Conservation (phyloP, 1,140 invertebrate species). For the Drosophila mauritiana region DNA sequence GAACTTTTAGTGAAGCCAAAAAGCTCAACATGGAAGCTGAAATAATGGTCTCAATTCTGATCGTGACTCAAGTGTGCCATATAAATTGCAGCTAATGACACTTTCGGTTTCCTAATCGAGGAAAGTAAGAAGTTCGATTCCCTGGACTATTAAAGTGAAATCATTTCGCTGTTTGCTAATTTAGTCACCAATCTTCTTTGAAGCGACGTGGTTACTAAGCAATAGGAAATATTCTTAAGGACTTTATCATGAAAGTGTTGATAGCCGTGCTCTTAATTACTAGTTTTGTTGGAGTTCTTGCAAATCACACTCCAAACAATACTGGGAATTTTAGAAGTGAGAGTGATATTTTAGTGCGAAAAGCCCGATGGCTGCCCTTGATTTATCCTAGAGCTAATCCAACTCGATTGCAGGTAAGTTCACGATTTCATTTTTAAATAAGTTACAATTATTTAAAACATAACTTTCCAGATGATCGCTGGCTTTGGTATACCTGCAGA, state of each 20-base stretch:
- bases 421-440: too few species aligned
- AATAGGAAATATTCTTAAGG: not conserved
- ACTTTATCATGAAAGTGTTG: not conserved
- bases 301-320: not conserved
- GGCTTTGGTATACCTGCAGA: slow-evolving; percentile 81
- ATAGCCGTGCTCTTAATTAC: not conserved
- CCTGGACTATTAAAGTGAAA: slow-evolving; percentile 16
- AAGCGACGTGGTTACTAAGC: not conserved
- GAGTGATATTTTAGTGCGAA: slow-evolving; percentile 54
- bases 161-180: slow-evolving; percentile 1
- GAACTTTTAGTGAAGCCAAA: slow-evolving; percentile 45
- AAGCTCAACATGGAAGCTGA: slow-evolving; percentile 47
- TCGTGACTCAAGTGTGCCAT: slow-evolving; percentile 29
- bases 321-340: slow-evolving; percentile 10
- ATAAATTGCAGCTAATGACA: slow-evolving; percentile 32
- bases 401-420: slow-evolving; percentile 53
- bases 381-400: slow-evolving; percentile 55
- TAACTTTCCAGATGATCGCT: slow-evolving; percentile 56
- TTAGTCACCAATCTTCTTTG: slow-evolving; percentile 25
- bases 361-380: slow-evolving; percentile 63
- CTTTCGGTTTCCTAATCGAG: slow-evolving; percentile 62
- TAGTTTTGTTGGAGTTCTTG: not conserved
- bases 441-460: too few species aligned
- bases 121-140: slow-evolving; percentile 43
- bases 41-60: slow-evolving; percentile 23